Percentiles rank a stretch among this genome's conserved stretches.
phyloP scores from a whole-genome alignment of 2,797 vertebrate genomes.

The Urosaurus nigricauda region DNA sequence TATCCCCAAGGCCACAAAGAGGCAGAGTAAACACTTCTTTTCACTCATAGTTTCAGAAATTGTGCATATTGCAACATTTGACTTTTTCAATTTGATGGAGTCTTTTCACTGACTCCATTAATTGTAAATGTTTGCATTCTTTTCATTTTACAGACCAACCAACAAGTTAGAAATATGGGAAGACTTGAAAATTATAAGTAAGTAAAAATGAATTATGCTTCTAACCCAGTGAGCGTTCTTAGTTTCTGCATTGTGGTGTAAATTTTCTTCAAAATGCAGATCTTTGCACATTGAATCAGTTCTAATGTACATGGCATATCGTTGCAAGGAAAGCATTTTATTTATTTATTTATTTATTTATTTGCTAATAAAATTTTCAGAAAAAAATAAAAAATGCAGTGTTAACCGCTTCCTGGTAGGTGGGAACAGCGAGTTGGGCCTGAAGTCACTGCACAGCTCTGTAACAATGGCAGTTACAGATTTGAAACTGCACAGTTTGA shows the following conservation, averaged over 20 bases:
- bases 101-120: conserved; percentile 29
- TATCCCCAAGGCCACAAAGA: background rate
- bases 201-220: conserved; percentile 73
- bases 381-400: no score
- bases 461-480: no score
- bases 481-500: no score
- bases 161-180: conserved; percentile 99
- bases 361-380: background rate
- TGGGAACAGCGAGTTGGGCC: no score
- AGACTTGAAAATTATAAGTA: conserved; percentile 97
- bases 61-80: background rate
- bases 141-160: conserved; percentile 83
- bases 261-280: background rate
- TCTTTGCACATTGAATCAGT: background rate
- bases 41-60: background rate
- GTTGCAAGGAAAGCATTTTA: background rate
- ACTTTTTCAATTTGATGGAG: background rate
- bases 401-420: no score
- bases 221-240: background rate
- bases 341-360: no score
- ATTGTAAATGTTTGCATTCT: conserved; percentile 35
- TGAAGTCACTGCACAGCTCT: no score
- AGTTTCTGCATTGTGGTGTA: background rate
- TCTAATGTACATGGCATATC: background rate
- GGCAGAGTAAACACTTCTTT: background rate